A percentile compares a stretch with the other conserved stretches of the same genome.
These are phyloP conservation scores for Bovichtus variegatus DNA, from an alignment of 2,797 vertebrate species.

Conservation along the genomic window DNA sequence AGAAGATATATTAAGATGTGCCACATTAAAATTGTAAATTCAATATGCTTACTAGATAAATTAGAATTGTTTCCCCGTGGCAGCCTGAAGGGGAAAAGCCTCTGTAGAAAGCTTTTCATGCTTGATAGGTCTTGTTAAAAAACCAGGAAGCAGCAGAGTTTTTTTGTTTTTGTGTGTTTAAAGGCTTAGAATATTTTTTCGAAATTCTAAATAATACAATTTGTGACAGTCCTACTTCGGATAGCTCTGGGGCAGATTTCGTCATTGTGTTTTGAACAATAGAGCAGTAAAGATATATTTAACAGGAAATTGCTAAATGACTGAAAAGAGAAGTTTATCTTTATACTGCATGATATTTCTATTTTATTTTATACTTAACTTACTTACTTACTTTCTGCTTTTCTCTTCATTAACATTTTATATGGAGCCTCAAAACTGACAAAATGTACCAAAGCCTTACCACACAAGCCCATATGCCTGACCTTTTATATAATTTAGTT, in stretches of 20 bases:
- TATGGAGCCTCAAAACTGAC: background rate
- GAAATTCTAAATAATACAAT: conserved; percentile 31
- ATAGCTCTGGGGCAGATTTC: conserved; percentile 22
- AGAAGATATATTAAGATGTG: conserved; percentile 28
- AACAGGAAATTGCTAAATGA: conserved; percentile 11
- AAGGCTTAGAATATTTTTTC: conserved; percentile 30
- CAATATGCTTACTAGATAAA: conserved; percentile 39
- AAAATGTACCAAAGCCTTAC: background rate
- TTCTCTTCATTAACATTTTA: conserved; percentile 1
- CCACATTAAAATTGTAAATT: conserved; percentile 26
- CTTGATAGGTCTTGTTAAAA: conserved; percentile 47
- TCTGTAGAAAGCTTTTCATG: conserved; percentile 29
- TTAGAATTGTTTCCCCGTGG: conserved; percentile 25
- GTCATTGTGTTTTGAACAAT: conserved; percentile 27
- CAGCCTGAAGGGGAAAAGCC: conserved; percentile 8
- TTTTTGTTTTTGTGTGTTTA: conserved; percentile 24
- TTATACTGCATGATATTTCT: background rate
- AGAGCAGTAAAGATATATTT: conserved; percentile 15
- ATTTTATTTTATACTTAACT: background rate
- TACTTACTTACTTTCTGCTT: too few relatives aligned
- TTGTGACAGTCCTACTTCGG: conserved; percentile 7
- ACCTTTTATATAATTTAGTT: background rate
- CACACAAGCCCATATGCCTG: background rate
- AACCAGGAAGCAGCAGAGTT: conserved; percentile 10
- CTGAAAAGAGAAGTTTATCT: conserved; percentile 5